These are phyloP conservation scores for Bungarus multicinctus DNA, from an alignment of 2,113 vertebrate species.

Conservation along the genomic window DNA sequence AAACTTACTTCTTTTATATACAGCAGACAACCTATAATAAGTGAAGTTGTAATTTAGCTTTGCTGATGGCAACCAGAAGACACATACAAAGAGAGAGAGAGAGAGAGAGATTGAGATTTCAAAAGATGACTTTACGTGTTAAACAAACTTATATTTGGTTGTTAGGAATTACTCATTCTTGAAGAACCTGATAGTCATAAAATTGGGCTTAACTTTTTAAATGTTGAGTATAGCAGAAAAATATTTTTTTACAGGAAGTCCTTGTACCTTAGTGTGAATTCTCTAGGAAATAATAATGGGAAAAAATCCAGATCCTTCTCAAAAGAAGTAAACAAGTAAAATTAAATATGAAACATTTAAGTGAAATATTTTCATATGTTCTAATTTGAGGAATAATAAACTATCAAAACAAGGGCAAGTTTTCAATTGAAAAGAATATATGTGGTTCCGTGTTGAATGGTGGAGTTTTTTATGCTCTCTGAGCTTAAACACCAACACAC, in stretches of 20 bases:
- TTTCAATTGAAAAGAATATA: not conserved
- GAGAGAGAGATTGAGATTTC: no score
- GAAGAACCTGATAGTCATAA: no score
- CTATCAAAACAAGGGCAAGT: not conserved
- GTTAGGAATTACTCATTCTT: no score
- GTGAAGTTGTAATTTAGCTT: not conserved
- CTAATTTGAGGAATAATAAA: not conserved
- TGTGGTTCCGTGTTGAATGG: not conserved
- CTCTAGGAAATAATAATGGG: not conserved
- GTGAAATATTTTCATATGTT: not conserved
- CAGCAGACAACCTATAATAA: not conserved
- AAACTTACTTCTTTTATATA: not conserved
- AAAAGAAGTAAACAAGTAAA: not conserved
- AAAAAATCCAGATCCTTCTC: not conserved
- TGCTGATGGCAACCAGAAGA: not conserved
- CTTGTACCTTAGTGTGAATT: not conserved
- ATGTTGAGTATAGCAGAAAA: no score
- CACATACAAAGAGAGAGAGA: no score
- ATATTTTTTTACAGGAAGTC: not conserved
- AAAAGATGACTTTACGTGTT: no score
- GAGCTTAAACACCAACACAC: not conserved
- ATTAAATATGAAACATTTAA: not conserved
- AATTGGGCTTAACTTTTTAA: no score
- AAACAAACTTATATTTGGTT: no score
- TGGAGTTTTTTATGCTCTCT: not conserved